These are phyloP conservation scores for Drosophila bipectinata DNA, from an alignment of 1,140 invertebrate species.

Conservation along the genomic window DNA sequence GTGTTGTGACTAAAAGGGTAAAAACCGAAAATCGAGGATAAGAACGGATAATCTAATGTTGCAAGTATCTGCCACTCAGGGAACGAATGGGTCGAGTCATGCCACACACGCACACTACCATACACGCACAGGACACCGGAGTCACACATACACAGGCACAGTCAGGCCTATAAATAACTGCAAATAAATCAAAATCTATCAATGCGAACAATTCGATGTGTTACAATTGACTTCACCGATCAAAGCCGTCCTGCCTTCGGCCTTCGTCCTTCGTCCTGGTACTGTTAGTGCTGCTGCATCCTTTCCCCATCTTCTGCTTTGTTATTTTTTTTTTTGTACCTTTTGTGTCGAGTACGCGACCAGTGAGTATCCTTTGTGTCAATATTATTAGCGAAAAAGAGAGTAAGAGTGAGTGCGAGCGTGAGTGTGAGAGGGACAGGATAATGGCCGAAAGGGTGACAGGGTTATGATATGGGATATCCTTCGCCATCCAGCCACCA, in stretches of 20 bases:
- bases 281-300: conserved; percentile 11
- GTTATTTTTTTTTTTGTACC: conserved; percentile 55
- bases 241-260: conserved; percentile 66
- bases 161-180: conserved; percentile 78
- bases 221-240: conserved; percentile 83
- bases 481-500: conserved; percentile 15
- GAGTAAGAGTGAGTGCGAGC: conserved; percentile 23
- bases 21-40: conserved; percentile 75
- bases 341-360: conserved; percentile 78
- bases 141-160: not conserved
- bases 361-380: conserved; percentile 81
- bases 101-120: conserved; percentile 31
- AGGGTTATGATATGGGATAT: conserved; percentile 18
- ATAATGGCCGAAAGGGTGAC: conserved; percentile 75
- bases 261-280: not conserved
- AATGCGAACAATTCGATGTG: conserved; percentile 81
- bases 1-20: conserved; percentile 42
- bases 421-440: conserved; percentile 47
- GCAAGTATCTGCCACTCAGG: conserved; percentile 64
- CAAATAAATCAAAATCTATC: conserved; percentile 83
- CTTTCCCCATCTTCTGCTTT: conserved; percentile 37
- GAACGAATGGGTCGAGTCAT: conserved; percentile 55
- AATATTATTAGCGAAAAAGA: conserved; percentile 71
- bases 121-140: not conserved
- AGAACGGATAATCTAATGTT: conserved; percentile 82